phyloP scores from a whole-genome alignment of 2,113 vertebrate genomes.

The Cromileptes altivelis region DNA sequence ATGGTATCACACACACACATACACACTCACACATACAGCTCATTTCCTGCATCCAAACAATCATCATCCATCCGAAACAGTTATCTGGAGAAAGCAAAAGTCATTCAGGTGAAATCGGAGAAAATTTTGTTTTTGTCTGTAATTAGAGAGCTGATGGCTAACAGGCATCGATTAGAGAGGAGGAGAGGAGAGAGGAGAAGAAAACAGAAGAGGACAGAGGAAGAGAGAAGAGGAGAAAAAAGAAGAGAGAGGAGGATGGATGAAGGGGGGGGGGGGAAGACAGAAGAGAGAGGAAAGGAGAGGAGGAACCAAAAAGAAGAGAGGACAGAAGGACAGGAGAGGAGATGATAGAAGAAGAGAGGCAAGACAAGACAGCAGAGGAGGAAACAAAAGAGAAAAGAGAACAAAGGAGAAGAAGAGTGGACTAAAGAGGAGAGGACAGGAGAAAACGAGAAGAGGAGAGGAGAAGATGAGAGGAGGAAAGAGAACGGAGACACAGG shows the following conservation, averaged over 20 bases:
- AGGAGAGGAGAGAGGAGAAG: not conserved
- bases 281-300: too few species aligned
- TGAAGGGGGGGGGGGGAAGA: not conserved
- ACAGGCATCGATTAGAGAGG: conserved; percentile 15
- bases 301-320: too few species aligned
- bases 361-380: too few species aligned
- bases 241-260: not conserved
- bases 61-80: conserved; percentile 31
- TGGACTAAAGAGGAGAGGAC: not conserved
- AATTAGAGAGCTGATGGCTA: conserved; percentile 18
- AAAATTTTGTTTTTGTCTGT: conserved; percentile 21
- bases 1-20: too few species aligned
- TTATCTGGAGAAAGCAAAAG: conserved; percentile 31
- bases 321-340: not conserved
- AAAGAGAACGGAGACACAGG: too few species aligned
- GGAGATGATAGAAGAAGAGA: not conserved
- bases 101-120: conserved; percentile 37
- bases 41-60: conserved; percentile 46
- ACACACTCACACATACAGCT: conserved; percentile 12
- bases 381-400: too few species aligned
- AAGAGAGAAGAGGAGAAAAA: not conserved
- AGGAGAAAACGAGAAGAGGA: not conserved
- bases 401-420: not conserved
- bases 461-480: too few species aligned
- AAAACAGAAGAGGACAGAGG: too few species aligned